These are phyloP conservation scores for Oreochromis tanganicae DNA, from an alignment of 2,113 vertebrate genomes.

Conservation along the genomic window DNA sequence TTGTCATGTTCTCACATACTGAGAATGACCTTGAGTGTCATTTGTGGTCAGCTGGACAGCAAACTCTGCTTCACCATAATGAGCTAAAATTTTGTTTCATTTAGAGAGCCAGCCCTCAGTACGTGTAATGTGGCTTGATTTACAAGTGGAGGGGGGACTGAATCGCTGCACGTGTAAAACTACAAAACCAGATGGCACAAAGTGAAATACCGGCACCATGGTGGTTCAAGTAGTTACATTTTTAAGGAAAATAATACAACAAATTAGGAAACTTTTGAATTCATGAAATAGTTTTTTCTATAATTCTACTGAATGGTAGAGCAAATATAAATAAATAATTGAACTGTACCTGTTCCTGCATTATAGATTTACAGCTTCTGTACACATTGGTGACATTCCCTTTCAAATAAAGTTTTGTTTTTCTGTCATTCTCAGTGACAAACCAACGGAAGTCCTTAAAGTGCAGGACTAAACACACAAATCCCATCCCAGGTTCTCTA, in stretches of 20 bases:
- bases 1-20: constrained; percentile 19
- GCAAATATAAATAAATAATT: not conserved
- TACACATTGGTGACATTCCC: not conserved
- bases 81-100: constrained; percentile 41
- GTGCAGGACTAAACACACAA: not conserved
- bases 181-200: not conserved
- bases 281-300: not conserved
- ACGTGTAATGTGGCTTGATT: constrained; percentile 32
- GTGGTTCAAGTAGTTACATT: not conserved
- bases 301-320: not conserved
- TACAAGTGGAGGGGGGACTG: not conserved
- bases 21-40: not conserved
- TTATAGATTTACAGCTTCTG: not conserved
- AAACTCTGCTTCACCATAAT: constrained; percentile 18
- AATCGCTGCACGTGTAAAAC: constrained; percentile 3
- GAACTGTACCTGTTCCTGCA: not conserved
- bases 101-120: constrained; percentile 2
- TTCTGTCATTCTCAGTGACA: not conserved
- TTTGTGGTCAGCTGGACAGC: constrained; percentile 31
- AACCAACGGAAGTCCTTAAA: constrained; percentile 15
- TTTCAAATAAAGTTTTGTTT: not conserved
- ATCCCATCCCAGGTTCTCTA: constrained; percentile 18
- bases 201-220: not conserved
- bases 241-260: not conserved
- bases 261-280: not conserved